Evolutionary conservation across 1,140 invertebrate genomes (phyloP).

Genomic region (Coptotermes formosanus): DNA sequence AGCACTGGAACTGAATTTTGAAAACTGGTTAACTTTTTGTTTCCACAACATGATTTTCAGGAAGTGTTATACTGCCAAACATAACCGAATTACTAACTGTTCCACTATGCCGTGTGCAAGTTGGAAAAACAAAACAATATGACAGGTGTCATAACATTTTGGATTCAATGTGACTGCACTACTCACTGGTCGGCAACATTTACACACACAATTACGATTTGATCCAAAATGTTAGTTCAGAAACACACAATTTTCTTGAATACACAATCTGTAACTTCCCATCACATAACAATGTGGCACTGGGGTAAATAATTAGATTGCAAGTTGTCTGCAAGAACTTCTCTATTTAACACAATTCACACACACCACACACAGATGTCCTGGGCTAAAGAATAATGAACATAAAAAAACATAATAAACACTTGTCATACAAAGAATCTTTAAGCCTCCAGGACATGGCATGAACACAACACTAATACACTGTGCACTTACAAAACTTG

Average conservation of each 20-base stretch:
- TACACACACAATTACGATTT: constrained; percentile 11
- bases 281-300: constrained; percentile 21
- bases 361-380: constrained; percentile 28
- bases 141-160: not conserved
- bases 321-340: constrained; percentile 29
- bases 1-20: constrained; percentile 4
- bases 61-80: not conserved
- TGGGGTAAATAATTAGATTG: constrained; percentile 30
- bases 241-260: constrained; percentile 23
- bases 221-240: constrained; percentile 25
- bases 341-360: constrained; percentile 30
- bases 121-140: not conserved
- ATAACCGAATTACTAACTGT: not conserved
- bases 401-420: not conserved
- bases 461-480: constrained; percentile 28
- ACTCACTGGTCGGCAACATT: not conserved
- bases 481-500: constrained; percentile 32
- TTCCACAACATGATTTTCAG: not conserved
- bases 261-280: constrained; percentile 23
- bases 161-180: not conserved
- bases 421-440: constrained; percentile 24
- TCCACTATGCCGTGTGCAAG: not conserved
- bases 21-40: not conserved
- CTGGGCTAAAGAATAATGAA: constrained; percentile 27
- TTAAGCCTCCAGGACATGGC: constrained; percentile 17